Evolutionary conservation across 2,113 vertebrate genomes (phyloP), one percentile per base, ranked within the genome.

Genomic region (Elgaria multicarinata): DNA sequence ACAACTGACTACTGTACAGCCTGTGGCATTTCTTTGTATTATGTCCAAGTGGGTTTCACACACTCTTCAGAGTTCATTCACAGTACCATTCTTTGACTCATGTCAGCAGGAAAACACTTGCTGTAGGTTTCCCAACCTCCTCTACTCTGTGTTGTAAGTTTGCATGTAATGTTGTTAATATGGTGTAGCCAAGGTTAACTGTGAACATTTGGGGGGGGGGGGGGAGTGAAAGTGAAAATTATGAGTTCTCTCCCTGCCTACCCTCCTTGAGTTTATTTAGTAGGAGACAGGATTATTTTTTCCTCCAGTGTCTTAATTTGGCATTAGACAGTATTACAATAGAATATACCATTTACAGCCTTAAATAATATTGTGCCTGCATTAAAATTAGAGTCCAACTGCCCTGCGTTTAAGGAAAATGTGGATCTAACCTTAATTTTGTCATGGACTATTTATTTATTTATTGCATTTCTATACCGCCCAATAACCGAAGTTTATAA

Each of bases 1-100:
- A 95, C 89, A 93, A 92, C 87, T 91, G 94, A 90, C 91, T 95
- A 89, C 91, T 89, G 89, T 88, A 77, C 53, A 91, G 92, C 86
- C 88, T 0, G 58, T 88, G 91, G 93, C 74, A 80, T 90, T 91
- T 36, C 83, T 92, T 92, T 87, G 91, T 90, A 89, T 46, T 77
- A n/a, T 66, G 87, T 94, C 91, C 93, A 94, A 92, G 75, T 77
- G 78, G 89, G 75, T 89, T 93, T 87, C 0, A 0, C 39, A 3
- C 75, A 69, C 83, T 90, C 86, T 83, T 71, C 69, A 42, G 26
- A 66, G 44, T 71, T 42, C 71, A 83, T 83, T 74, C 64, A 58
- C 87, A 90, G 88, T 86, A 81, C 86, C 89, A 92, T 71, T 72
- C 80, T 88, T 89, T 90, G 91, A 87, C 72, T 94, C 88, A 93